A percentile compares a stretch with the other conserved stretches of the same genome.
Conservation (phyloP, 2,113 vertebrate genomes). For the Neotragus pygmaeus region DNA sequence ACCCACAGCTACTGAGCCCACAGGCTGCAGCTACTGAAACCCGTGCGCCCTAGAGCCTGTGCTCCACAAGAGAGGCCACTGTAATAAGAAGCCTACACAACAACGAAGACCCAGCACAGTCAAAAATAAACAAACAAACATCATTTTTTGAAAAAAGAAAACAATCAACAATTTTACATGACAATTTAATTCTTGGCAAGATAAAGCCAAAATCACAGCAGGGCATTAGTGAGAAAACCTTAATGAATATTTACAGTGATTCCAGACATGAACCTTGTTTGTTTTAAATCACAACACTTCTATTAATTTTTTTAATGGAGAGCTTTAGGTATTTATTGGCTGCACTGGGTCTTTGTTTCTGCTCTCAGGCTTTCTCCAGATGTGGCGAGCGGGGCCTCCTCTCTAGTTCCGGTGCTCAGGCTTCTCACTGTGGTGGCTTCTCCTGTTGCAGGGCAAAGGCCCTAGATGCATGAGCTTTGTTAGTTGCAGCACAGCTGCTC, state of each 20-base stretch:
- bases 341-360: background rate
- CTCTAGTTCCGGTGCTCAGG: background rate
- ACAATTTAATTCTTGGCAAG: background rate
- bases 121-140: background rate
- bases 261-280: background rate
- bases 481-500: background rate
- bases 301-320: background rate
- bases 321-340: background rate
- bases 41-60: rapidly evolving
- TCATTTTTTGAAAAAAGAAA: background rate
- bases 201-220: background rate
- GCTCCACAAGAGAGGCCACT: background rate
- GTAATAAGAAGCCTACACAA: background rate
- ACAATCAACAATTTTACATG: background rate
- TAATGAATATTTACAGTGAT: background rate
- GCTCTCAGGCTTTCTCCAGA: background rate
- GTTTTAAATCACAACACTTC: background rate
- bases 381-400: rapidly evolving
- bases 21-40: background rate
- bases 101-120: background rate
- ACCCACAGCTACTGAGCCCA: background rate
- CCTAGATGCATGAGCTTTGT: background rate
- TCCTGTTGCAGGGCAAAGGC: background rate
- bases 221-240: background rate
- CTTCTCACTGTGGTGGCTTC: background rate